A percentile compares a stretch with the other conserved stretches of the same genome.
phyloP scores from a whole-genome alignment of 2,888 invertebrate species.

The Eremobia ochroleuca region DNA sequence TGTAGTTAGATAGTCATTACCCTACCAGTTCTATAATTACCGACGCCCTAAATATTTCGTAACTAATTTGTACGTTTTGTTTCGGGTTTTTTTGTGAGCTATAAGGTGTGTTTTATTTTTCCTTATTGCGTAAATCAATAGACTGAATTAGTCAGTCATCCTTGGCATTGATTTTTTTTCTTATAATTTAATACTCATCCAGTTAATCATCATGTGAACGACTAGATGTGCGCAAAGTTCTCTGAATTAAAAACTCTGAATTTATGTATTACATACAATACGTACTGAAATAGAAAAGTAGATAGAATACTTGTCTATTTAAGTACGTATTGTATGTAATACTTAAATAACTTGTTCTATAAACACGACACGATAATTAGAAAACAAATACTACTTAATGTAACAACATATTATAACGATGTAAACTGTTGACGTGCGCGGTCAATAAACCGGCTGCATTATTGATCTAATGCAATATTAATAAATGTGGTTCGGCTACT shows the following conservation, averaged over 20 bases:
- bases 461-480: conserved; percentile 68
- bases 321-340: neutral
- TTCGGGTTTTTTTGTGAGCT: conserved; percentile 47
- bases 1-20: conserved; percentile 61
- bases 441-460: conserved; percentile 67
- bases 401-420: conserved; percentile 23
- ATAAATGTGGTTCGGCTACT: conserved; percentile 67
- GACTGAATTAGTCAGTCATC: conserved; percentile 1
- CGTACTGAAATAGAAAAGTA: too few relatives aligned
- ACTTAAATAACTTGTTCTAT: neutral
- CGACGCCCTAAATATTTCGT: conserved; percentile 70
- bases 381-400: conserved; percentile 40
- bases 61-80: conserved; percentile 52
- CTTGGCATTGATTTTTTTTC: conserved; percentile 48
- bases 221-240: conserved; percentile 4
- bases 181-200: conserved; percentile 32
- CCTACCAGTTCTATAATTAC: conserved; percentile 64
- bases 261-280: too few relatives aligned
- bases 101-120: conserved; percentile 25
- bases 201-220: neutral
- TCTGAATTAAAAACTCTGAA: neutral
- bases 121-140: conserved; percentile 24
- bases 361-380: conserved; percentile 18
- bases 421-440: conserved; percentile 61
- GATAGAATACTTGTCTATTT: neutral